Percentiles rank a stretch among this genome's conserved stretches.
Evolutionary conservation across 2,888 invertebrate genomes (phyloP).

Genomic region (Lasioglossum lativentre): DNA sequence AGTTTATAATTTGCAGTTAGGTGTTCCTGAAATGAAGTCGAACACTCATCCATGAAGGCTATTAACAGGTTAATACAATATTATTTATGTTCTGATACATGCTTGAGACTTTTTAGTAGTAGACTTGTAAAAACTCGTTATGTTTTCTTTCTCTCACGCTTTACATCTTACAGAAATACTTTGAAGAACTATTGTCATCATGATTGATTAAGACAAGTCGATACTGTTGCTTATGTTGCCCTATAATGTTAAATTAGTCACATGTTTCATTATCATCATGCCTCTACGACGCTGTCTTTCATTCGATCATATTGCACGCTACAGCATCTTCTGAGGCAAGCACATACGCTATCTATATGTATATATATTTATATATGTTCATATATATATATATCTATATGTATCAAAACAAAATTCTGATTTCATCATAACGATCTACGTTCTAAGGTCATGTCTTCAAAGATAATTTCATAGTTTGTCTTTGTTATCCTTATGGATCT

Average conservation of each 20-base stretch:
- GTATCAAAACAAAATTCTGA: conserved; percentile 41
- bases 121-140: conserved; percentile 60
- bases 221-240: conserved; percentile 68
- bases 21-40: conserved; percentile 67
- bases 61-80: conserved; percentile 76
- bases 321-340: conserved; percentile 58
- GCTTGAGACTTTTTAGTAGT: conserved; percentile 73
- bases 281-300: conserved; percentile 55
- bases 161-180: conserved; percentile 77
- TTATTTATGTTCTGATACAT: conserved; percentile 71
- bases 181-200: conserved; percentile 82
- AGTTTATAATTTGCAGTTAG: conserved; percentile 38
- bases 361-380: conserved; percentile 11
- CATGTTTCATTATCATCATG: conserved; percentile 61
- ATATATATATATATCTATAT: conserved; percentile 14
- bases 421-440: conserved; percentile 25
- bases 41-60: conserved; percentile 68
- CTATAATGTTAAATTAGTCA: conserved; percentile 65
- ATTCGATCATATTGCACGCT: conserved; percentile 73
- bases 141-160: conserved; percentile 62
- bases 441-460: conserved; percentile 10
- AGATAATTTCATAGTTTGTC: conserved; percentile 2
- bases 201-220: conserved; percentile 80
- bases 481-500: conserved; percentile 6
- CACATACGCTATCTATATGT: conserved; percentile 15